Evolutionary conservation across 2,888 invertebrate genomes (phyloP).

Genomic region (Vanessa cardui): DNA sequence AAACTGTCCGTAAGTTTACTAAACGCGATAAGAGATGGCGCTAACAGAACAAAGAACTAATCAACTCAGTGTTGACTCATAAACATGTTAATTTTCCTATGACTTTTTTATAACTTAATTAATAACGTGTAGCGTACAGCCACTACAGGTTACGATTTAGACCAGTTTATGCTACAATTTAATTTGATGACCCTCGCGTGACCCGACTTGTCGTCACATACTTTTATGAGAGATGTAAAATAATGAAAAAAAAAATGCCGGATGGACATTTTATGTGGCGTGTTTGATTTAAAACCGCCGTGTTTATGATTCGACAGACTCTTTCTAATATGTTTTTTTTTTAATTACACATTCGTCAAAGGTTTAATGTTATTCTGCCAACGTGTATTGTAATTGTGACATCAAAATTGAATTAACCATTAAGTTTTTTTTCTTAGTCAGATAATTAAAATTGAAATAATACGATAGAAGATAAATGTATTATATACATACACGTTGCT

Average conservation of each 20-base stretch:
- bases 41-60: slow-evolving; percentile 36
- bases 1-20: slow-evolving; percentile 18
- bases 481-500: no score
- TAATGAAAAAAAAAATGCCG: slow-evolving; percentile 77
- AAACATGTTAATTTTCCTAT: slow-evolving; percentile 79
- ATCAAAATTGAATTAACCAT: no score
- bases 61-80: slow-evolving; percentile 51
- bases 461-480: no score
- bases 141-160: slow-evolving; percentile 74
- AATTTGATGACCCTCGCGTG: slow-evolving; percentile 76
- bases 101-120: slow-evolving; percentile 82
- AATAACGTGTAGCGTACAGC: slow-evolving; percentile 70
- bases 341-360: slow-evolving; percentile 14
- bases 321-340: slow-evolving; percentile 17
- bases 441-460: no score
- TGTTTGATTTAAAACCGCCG: slow-evolving; percentile 68
- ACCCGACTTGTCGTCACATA: slow-evolving; percentile 69
- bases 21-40: slow-evolving; percentile 38
- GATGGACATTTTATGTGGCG: slow-evolving; percentile 60
- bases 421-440: no score
- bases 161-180: slow-evolving; percentile 75
- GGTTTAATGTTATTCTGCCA: no score
- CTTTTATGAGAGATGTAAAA: slow-evolving; percentile 76
- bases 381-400: no score
- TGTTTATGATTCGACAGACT: slow-evolving; percentile 51